phyloP scores from a whole-genome alignment of 1,140 invertebrate genomes.

The Elymnias hypermnestra region DNA sequence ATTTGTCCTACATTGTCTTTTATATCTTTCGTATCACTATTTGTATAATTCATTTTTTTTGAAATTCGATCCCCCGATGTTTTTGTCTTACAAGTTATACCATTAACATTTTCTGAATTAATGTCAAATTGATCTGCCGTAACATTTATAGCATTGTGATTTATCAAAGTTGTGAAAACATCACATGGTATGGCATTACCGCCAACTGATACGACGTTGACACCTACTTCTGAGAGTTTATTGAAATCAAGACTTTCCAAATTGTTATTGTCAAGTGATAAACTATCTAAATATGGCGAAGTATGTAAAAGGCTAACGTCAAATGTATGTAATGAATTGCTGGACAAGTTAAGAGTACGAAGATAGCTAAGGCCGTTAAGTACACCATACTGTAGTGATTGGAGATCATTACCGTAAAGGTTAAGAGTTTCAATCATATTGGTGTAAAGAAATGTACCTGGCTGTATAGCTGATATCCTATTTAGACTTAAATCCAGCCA shows the following conservation, averaged over 20 bases:
- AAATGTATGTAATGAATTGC: slow-evolving; percentile 20
- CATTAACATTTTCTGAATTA: slow-evolving; percentile 14
- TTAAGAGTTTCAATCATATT: slow-evolving; percentile 24
- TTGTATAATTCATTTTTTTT: neutral
- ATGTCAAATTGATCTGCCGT: slow-evolving; percentile 4
- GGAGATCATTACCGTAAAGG: slow-evolving; percentile 29
- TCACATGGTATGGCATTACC: slow-evolving; percentile 32
- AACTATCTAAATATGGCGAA: neutral
- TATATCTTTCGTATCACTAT: neutral
- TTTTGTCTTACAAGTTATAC: slow-evolving; percentile 8
- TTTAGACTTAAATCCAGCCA: slow-evolving; percentile 27
- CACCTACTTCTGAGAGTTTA: neutral
- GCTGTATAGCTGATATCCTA: slow-evolving; percentile 30
- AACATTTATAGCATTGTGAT: neutral
- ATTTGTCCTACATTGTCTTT: neutral
- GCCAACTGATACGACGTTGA: slow-evolving; percentile 23
- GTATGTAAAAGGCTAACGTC: slow-evolving; percentile 11
- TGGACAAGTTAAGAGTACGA: slow-evolving; percentile 26
- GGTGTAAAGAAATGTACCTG: slow-evolving; percentile 29
- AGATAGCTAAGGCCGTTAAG: slow-evolving; percentile 28
- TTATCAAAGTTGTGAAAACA: slow-evolving; percentile 22
- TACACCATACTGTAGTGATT: slow-evolving; percentile 28
- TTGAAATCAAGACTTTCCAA: neutral
- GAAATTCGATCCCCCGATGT: neutral
- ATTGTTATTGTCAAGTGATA: slow-evolving; percentile 13